Percentiles rank a stretch among this genome's conserved stretches.
Conservation (phyloP, 2,113 vertebrate species). For the Proterorhinus semilunaris region DNA sequence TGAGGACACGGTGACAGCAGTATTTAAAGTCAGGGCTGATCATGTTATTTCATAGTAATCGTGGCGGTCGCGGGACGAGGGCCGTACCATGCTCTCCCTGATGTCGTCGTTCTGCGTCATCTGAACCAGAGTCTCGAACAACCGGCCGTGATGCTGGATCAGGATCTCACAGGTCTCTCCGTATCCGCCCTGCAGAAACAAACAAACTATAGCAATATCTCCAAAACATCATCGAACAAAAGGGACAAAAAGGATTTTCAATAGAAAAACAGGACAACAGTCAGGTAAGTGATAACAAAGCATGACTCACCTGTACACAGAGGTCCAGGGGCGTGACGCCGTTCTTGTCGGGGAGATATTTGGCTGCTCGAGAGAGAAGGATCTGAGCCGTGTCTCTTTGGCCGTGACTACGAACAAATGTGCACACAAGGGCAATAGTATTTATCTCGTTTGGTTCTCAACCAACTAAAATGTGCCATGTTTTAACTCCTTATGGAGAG, state of each 20-base stretch:
- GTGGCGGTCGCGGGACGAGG: neutral
- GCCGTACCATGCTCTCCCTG: conserved; percentile 91
- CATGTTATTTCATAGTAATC: neutral
- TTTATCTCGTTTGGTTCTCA: too few species aligned
- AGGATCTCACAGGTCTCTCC: conserved; percentile 97
- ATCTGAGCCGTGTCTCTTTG: conserved; percentile 98
- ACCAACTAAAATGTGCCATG: neutral
- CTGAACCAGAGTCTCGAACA: conserved; percentile 95
- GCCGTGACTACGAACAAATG: conserved; percentile 82
- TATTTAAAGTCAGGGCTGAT: neutral
- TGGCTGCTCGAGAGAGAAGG: conserved; percentile 90
- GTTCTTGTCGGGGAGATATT: conserved; percentile 93
- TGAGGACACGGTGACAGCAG: conserved; percentile 50
- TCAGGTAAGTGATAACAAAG: neutral
- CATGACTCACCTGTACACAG: conserved; percentile 88
- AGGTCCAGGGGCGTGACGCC: conserved; percentile 94
- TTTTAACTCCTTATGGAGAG: too few species aligned
- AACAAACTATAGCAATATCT: neutral
- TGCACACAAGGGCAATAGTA: neutral
- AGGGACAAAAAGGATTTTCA: neutral
- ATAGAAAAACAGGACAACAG: neutral
- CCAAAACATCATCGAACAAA: too few species aligned
- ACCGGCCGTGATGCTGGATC: conserved; percentile 90
- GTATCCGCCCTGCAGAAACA: conserved; percentile 86
- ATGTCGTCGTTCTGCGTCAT: conserved; percentile 98